Evolutionary conservation across 2,888 invertebrate species (phyloP).

Genomic region (Kuschelorhynchus macadamiae): DNA sequence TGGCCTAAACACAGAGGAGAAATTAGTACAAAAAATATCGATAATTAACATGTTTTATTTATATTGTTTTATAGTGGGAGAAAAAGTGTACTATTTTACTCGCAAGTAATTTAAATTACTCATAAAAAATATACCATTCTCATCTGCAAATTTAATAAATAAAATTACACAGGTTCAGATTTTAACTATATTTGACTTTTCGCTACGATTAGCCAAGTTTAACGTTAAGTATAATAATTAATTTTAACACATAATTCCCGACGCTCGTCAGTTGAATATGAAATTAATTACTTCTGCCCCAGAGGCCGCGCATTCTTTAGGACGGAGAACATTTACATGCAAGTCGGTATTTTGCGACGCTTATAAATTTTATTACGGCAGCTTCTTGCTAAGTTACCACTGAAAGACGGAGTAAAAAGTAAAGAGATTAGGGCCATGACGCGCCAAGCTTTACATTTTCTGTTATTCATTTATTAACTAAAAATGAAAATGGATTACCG

Average conservation of each 20-base stretch:
- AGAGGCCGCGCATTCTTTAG: conserved; percentile 55
- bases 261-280: conserved; percentile 60
- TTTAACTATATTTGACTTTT: neutral
- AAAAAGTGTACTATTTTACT: no score
- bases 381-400: conserved; percentile 49
- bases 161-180: neutral
- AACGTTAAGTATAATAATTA: conserved; percentile 52
- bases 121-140: no score
- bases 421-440: conserved; percentile 7
- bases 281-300: conserved; percentile 56
- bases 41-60: no score
- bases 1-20: no score
- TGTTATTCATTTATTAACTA: no score
- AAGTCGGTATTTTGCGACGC: conserved; percentile 59
- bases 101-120: no score
- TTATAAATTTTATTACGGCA: conserved; percentile 62
- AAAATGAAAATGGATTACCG: no score
- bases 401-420: conserved; percentile 19
- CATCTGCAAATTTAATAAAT: no score
- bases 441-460: neutral
- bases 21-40: no score
- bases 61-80: no score
- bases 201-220: neutral
- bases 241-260: conserved; percentile 60
- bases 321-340: conserved; percentile 62